A percentile compares a stretch with the other conserved stretches of the same genome.
Evolutionary conservation across 2,797 vertebrate species (phyloP).

Genomic region (Myripristis jacobus): DNA sequence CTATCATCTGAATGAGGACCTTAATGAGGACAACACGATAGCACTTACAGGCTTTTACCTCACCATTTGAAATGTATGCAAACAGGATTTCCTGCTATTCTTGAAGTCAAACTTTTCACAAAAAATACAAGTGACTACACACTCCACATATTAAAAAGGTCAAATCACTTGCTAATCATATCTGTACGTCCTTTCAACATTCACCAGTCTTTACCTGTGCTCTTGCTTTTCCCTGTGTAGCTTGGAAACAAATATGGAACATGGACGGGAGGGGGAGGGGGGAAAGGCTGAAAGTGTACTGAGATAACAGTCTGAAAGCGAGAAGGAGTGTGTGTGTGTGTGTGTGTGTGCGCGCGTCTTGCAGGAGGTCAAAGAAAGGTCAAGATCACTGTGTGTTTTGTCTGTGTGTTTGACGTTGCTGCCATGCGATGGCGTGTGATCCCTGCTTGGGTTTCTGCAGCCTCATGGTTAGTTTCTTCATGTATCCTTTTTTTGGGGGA

Average conservation of each 20-base stretch:
- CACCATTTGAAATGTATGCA: too few relatives aligned
- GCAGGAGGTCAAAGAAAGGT: conserved; percentile 35
- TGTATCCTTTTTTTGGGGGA: background rate
- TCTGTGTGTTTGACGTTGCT: background rate
- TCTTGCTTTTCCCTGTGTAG: background rate
- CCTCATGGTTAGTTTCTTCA: background rate
- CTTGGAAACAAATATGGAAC: background rate
- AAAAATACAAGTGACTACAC: too few relatives aligned
- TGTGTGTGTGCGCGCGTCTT: conserved; percentile 6
- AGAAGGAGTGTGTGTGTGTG: background rate
- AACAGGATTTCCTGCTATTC: too few relatives aligned
- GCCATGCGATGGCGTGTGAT: background rate
- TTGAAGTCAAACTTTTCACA: too few relatives aligned
- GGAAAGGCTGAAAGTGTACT: background rate
- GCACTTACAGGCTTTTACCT: too few relatives aligned
- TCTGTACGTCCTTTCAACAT: too few relatives aligned
- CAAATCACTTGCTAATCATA: too few relatives aligned
- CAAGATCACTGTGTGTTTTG: conserved; percentile 5
- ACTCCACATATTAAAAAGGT: too few relatives aligned
- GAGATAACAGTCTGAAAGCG: conserved; percentile 30
- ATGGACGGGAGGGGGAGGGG: background rate
- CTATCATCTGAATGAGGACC: too few relatives aligned
- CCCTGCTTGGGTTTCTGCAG: too few relatives aligned
- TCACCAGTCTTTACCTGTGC: too few relatives aligned
- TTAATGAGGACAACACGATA: too few relatives aligned